A percentile compares a stretch with the other conserved stretches of the same genome.
Evolutionary conservation across 2,888 invertebrate species (phyloP).

Genomic region (Kuschelorhynchus macadamiae): DNA sequence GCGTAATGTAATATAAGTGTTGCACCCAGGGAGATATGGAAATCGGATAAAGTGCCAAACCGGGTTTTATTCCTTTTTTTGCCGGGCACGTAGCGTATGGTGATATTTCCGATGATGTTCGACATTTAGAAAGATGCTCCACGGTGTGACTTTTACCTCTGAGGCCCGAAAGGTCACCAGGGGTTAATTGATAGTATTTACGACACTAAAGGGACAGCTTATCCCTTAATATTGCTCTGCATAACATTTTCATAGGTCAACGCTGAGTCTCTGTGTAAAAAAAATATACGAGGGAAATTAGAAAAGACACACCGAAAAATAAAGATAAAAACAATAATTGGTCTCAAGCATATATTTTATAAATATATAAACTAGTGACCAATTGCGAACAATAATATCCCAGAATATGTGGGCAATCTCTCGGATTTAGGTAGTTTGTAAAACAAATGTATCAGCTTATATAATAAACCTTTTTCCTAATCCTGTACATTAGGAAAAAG

Average conservation of each 20-base stretch:
- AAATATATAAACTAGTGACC: too few species aligned
- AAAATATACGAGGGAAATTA: too few species aligned
- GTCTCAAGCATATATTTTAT: too few species aligned
- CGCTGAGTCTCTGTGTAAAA: not conserved
- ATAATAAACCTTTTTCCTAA: too few species aligned
- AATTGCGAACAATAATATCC: too few species aligned
- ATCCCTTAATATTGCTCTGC: conserved; percentile 66
- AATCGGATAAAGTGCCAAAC: conserved; percentile 47
- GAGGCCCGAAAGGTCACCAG: conserved; percentile 65
- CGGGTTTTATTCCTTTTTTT: conserved; percentile 41
- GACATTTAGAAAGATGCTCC: conserved; percentile 60
- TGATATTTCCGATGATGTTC: conserved; percentile 57
- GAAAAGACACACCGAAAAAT: too few species aligned
- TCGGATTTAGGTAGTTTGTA: too few species aligned
- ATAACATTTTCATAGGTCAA: conserved; percentile 62
- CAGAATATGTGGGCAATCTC: too few species aligned
- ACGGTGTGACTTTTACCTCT: conserved; percentile 64
- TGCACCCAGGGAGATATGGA: conserved; percentile 49
- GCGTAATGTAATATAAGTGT: conserved; percentile 50
- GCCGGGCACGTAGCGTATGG: conserved; percentile 47
- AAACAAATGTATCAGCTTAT: too few species aligned
- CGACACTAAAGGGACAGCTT: conserved; percentile 67
- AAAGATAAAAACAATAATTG: too few species aligned
- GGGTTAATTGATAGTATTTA: conserved; percentile 68
- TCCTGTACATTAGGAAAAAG: too few species aligned